Evolutionary conservation across 1,140 invertebrate species (phyloP).

Genomic region (Pteromalus puparum): DNA sequence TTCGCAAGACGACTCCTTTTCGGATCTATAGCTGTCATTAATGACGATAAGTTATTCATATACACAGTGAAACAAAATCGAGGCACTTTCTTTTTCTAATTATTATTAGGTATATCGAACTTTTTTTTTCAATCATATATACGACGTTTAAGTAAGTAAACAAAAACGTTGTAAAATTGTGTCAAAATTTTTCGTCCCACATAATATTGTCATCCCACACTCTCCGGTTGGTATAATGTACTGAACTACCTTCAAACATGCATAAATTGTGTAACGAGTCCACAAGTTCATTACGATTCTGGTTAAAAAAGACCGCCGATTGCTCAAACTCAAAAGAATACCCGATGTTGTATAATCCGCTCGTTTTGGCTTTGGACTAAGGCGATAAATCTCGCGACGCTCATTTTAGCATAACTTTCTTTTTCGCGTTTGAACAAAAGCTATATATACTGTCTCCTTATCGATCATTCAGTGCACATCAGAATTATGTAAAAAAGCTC

Average conservation of each 20-base stretch:
- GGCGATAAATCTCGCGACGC: background rate
- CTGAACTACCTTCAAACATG: background rate
- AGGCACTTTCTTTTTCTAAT: constrained; percentile 30
- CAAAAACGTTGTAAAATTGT: too few relatives aligned
- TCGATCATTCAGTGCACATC: too few relatives aligned
- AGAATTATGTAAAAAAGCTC: too few relatives aligned
- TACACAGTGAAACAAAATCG: background rate
- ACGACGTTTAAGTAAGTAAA: too few relatives aligned
- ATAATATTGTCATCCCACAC: too few relatives aligned
- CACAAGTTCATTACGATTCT: constrained; percentile 19
- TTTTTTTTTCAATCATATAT: too few relatives aligned
- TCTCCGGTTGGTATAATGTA: too few relatives aligned
- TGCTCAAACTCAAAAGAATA: constrained; percentile 12
- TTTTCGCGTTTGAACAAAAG: background rate
- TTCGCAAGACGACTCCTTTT: constrained; percentile 22
- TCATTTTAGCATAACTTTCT: constrained; percentile 10
- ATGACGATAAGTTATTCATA: constrained; percentile 12
- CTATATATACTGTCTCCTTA: too few relatives aligned
- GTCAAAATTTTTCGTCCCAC: too few relatives aligned
- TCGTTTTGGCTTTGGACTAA: constrained; percentile 1
- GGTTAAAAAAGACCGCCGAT: background rate
- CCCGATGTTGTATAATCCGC: background rate
- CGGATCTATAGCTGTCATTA: constrained; percentile 20
- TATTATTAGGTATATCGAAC: background rate
- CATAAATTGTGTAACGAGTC: constrained; percentile 3